phyloP scores from a whole-genome alignment of 2,797 vertebrate genomes.

The Macroramphosus scolopax region DNA sequence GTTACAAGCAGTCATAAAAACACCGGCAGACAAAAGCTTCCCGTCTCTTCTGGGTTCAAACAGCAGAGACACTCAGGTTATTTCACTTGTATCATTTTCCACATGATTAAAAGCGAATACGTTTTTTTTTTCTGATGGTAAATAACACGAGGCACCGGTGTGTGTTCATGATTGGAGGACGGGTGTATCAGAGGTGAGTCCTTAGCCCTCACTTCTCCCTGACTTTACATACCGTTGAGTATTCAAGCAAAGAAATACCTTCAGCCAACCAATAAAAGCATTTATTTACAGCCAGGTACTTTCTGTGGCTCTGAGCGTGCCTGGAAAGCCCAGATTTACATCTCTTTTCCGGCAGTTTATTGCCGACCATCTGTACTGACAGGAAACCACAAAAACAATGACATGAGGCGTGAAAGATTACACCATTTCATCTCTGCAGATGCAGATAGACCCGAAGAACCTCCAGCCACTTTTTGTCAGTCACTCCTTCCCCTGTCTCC shows the following conservation, averaged over 20 bases:
- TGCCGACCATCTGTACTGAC: constrained; percentile 53
- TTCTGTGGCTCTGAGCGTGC: constrained; percentile 31
- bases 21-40: constrained; percentile 40
- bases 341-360: constrained; percentile 52
- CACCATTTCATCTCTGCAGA: constrained; percentile 46
- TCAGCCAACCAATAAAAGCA: constrained; percentile 28
- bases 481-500: constrained; percentile 5
- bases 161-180: no score
- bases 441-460: constrained; percentile 37
- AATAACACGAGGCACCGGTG: no score
- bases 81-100: constrained; percentile 24
- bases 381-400: constrained; percentile 40
- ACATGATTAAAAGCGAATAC: constrained; percentile 40
- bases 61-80: constrained; percentile 27
- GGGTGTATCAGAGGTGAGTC: no score
- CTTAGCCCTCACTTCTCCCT: constrained; percentile 26
- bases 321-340: constrained; percentile 42
- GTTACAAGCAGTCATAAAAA: constrained; percentile 40
- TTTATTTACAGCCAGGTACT: constrained; percentile 39
- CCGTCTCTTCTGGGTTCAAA: constrained; percentile 23
- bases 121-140: no score
- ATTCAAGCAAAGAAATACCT: constrained; percentile 27
- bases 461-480: constrained; percentile 40
- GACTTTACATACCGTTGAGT: constrained; percentile 24
- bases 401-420: constrained; percentile 55